Conservation (phyloP, 2,888 invertebrate species). For the Sarcophaga variegata region DNA sequence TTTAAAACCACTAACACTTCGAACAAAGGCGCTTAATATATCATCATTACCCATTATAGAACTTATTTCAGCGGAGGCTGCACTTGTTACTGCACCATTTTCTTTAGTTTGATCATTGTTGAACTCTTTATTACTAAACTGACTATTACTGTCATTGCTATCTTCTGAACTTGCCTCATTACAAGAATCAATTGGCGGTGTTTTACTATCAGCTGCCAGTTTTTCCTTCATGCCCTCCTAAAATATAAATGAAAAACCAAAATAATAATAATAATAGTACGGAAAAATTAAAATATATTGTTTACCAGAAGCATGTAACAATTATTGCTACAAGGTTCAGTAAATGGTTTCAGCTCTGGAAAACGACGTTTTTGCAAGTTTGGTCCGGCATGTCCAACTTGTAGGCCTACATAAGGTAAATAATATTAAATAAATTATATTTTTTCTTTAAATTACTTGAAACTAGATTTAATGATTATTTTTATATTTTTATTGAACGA, state of each 20-base stretch:
- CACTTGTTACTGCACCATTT: constrained; percentile 78
- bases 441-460: neutral
- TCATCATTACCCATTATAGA: constrained; percentile 79
- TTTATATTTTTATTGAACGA: constrained; percentile 13
- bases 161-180: constrained; percentile 97
- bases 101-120: constrained; percentile 79
- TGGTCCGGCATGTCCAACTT: constrained; percentile 95
- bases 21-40: too few species aligned
- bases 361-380: constrained; percentile 93
- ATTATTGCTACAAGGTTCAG: constrained; percentile 92
- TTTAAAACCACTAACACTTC: too few species aligned
- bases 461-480: constrained; percentile 42
- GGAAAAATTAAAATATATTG: constrained; percentile 4
- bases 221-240: constrained; percentile 94
- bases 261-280: neutral
- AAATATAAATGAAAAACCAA: neutral
- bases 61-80: constrained; percentile 80
- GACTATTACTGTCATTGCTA: constrained; percentile 94
- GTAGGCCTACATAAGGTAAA: constrained; percentile 85
- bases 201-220: constrained; percentile 84
- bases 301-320: constrained; percentile 94
- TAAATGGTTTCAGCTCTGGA: constrained; percentile 92
- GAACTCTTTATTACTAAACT: constrained; percentile 85
- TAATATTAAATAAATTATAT: constrained; percentile 1
- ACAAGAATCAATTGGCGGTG: constrained; percentile 90